A percentile compares a stretch with the other conserved stretches of the same genome.
Evolutionary conservation across 2,797 vertebrate genomes (phyloP).

Genomic region (Etheostoma nigrum): DNA sequence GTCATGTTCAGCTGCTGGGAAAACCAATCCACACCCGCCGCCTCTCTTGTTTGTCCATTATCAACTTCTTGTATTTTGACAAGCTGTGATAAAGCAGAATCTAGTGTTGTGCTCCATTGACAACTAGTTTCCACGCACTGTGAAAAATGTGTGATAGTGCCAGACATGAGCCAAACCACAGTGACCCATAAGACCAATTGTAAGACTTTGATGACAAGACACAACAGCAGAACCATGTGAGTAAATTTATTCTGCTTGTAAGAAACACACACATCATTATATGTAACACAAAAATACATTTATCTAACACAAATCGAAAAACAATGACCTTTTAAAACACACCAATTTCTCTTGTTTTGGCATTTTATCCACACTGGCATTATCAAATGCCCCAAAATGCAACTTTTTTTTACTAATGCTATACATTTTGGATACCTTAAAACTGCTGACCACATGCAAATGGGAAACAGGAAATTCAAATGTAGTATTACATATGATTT

Average conservation of each 20-base stretch:
- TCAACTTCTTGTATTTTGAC: constrained; percentile 66
- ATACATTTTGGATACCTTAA: background rate
- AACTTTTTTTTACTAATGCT: background rate
- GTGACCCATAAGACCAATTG: constrained; percentile 31
- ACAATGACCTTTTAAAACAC: background rate
- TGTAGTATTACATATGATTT: background rate
- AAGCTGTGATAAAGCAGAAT: constrained; percentile 59
- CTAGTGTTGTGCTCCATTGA: constrained; percentile 33
- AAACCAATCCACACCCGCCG: constrained; percentile 70
- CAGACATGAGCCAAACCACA: constrained; percentile 33
- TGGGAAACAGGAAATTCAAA: background rate
- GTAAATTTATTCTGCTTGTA: background rate
- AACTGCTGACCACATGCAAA: background rate
- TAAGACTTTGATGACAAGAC: constrained; percentile 10
- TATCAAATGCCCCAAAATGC: background rate
- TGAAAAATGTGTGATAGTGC: constrained; percentile 38
- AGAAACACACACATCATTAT: background rate
- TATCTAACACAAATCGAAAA: constrained; percentile 10
- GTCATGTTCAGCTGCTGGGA: constrained; percentile 62
- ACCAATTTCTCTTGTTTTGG: background rate
- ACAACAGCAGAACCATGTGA: background rate
- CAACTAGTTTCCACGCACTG: constrained; percentile 32
- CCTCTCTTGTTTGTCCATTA: constrained; percentile 57
- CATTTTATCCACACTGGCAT: background rate
- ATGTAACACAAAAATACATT: background rate